Evolutionary conservation across 2,113 vertebrate genomes (phyloP).

Genomic region (Indri indri): DNA sequence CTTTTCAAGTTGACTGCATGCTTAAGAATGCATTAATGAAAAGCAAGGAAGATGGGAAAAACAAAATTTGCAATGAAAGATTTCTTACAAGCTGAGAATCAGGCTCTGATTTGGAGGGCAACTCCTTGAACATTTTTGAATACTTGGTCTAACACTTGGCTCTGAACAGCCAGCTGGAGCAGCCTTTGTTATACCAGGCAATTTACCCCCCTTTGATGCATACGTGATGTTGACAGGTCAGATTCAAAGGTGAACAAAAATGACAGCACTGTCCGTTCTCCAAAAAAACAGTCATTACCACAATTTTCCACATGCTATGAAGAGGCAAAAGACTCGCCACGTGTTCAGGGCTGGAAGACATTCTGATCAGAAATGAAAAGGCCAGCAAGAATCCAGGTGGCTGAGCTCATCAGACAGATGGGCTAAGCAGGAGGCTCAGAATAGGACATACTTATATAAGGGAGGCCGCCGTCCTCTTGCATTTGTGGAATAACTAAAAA

Average conservation of each 20-base stretch:
- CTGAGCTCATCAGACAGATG: neutral
- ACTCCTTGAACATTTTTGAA: neutral
- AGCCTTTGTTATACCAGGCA: neutral
- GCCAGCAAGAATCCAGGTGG: neutral
- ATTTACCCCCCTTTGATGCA: neutral
- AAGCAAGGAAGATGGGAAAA: conserved; percentile 3
- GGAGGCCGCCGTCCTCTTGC: neutral
- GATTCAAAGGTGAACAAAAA: conserved; percentile 33
- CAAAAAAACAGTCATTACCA: neutral
- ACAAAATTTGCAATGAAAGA: neutral
- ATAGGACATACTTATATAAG: neutral
- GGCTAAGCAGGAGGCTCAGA: neutral
- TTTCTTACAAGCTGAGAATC: neutral
- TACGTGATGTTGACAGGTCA: neutral
- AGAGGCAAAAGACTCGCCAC: neutral
- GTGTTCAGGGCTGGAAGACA: neutral
- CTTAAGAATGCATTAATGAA: neutral
- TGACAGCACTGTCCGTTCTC: neutral
- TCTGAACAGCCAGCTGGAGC: neutral
- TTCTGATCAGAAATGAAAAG: conserved; percentile 14
- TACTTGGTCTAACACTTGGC: neutral
- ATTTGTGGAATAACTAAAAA: conserved; percentile 23
- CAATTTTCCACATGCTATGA: conserved; percentile 21
- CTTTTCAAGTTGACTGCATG: conserved; percentile 12
- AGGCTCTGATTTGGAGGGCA: neutral